A percentile compares a stretch with the other conserved stretches of the same genome.
phyloP scores from a whole-genome alignment of 2,797 vertebrate genomes.

The Ptychadena robeensis region DNA sequence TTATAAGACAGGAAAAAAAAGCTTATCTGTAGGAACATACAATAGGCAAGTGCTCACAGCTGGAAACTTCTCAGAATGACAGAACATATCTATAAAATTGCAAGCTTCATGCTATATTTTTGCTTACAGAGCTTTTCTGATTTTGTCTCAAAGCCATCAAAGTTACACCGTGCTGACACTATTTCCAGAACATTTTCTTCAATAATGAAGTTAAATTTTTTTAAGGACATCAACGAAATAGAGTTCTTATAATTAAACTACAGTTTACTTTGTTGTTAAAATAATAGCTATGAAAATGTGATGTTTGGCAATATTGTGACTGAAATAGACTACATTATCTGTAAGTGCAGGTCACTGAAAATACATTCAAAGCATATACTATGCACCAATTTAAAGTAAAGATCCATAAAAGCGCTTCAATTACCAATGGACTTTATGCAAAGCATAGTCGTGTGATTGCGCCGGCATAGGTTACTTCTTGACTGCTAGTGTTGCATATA shows the following conservation, averaged over 20 bases:
- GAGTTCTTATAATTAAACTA: conserved; percentile 7
- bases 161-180: conserved; percentile 34
- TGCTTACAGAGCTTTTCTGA: conserved; percentile 52
- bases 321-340: background rate
- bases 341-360: background rate
- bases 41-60: conserved; percentile 49
- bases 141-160: conserved; percentile 37
- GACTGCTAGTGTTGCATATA: no score
- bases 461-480: no score
- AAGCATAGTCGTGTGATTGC: no score
- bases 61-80: conserved; percentile 50
- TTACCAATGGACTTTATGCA: no score
- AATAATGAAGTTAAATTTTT: conserved; percentile 34
- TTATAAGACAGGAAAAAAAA: conserved; percentile 35
- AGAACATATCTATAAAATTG: conserved; percentile 54
- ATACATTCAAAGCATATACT: background rate
- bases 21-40: conserved; percentile 38
- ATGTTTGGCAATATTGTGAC: background rate
- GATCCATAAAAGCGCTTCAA: no score
- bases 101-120: conserved; percentile 48
- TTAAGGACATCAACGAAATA: conserved; percentile 1
- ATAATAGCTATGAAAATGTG: background rate
- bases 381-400: no score
- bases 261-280: conserved; percentile 4
- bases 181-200: conserved; percentile 28